Percentiles rank a stretch among this genome's conserved stretches.
Conservation (phyloP, 2,797 vertebrate species). For the Danio choprae region DNA sequence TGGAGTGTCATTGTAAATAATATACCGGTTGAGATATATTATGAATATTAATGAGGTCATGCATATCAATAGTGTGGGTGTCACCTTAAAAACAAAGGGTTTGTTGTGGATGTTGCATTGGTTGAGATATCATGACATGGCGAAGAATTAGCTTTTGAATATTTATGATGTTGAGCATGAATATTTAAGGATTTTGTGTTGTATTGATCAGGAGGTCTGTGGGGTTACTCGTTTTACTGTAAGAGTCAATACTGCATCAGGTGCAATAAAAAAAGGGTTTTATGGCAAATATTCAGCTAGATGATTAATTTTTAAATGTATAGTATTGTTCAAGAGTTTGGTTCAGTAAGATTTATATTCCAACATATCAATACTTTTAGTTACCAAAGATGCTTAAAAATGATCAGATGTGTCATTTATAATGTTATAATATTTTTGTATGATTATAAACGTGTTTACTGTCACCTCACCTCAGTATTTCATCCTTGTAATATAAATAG, state of each 20-base stretch:
- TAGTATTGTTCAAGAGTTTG: not conserved
- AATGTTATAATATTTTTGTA: too few relatives aligned
- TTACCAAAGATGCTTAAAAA: not conserved
- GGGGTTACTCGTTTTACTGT: constrained; percentile 9
- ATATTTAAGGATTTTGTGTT: too few relatives aligned
- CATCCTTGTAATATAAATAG: too few relatives aligned
- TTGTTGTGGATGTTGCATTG: too few relatives aligned
- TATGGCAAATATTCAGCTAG: not conserved
- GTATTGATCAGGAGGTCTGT: not conserved
- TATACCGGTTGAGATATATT: not conserved
- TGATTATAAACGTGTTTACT: too few relatives aligned
- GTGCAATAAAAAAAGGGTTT: not conserved
- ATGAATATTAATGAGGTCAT: constrained; percentile 8
- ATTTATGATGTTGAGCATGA: too few relatives aligned
- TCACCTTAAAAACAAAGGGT: too few relatives aligned
- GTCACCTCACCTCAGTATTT: too few relatives aligned
- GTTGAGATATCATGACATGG: too few relatives aligned
- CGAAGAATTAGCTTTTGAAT: too few relatives aligned
- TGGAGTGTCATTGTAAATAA: not conserved
- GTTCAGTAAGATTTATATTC: not conserved
- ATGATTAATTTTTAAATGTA: not conserved
- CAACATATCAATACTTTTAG: not conserved
- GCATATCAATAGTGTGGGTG: not conserved
- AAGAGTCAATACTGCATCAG: not conserved
- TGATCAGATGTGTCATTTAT: too few relatives aligned